Base-by-base conservation (phyloP, 2,888 invertebrate genomes). In the Pristionchus mayeri region DNA sequence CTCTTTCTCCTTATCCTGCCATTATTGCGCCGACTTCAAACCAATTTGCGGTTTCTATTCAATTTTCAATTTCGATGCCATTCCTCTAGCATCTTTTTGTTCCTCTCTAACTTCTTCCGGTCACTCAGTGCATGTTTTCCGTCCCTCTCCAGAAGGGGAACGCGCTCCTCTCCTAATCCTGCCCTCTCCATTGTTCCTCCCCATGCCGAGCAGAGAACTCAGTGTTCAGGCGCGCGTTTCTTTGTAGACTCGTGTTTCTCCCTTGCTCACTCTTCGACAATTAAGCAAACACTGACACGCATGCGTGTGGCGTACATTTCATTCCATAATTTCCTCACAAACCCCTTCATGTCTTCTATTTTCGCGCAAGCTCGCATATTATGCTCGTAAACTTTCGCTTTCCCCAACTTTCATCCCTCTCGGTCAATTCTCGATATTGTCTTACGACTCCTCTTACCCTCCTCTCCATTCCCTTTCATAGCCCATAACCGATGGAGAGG, bases 381-480 rank as follows among this genome's bases (percentile, higher is more conserved):
- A 44, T 44, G 40, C 71, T 71, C 71, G 40, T 13, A 13, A 71
- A 44, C 71, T 71, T 71, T 71, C 71, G n/a, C 71, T 71, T 71
- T 71, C 40, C 24, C 34, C 63, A 63, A 44, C 34, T 34, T n/a
- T 40, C 54, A 13, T 54, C 4, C n/a, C 21, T 18, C 54, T 4
- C 54, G n/a, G n/a, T 54, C n/a, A 16, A 4, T n/a, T 71, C 71
- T 71, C 71, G 71, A 44, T 71, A 71, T 71, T 71, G 71, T 71
- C 71, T 71, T 71, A 71, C 71, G 71, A 71, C 71, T 71, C 40
- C 16, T n/a, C n/a, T n/a, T n/a, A n/a, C n/a, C n/a, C 27, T n/a
- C 18, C 71, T 40, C n/a, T 44, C 40, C 71, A 71, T 71, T 71
- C 71, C 71, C 71, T 71, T 71, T 71, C 71, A 71, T 71, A 71